phyloP scores from a whole-genome alignment of 1,140 invertebrate species.

The Euglossa dilemma region DNA sequence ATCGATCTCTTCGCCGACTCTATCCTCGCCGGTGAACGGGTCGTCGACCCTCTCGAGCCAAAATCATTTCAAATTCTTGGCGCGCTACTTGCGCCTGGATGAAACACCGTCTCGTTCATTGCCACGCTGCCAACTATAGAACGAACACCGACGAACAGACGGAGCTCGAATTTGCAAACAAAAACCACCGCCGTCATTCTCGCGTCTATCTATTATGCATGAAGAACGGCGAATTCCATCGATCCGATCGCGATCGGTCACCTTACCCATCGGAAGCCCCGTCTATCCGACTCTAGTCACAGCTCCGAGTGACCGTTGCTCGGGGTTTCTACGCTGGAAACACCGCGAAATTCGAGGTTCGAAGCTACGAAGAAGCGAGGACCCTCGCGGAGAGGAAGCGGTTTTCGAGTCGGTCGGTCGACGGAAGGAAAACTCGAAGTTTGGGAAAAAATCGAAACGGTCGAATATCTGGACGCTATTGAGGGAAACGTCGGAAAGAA shows the following conservation, averaged over 20 bases:
- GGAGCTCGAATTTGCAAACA: slow-evolving; percentile 38
- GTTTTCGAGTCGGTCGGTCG: no score
- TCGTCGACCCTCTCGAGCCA: slow-evolving; percentile 36
- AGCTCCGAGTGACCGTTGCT: no score
- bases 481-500: background rate
- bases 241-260: background rate
- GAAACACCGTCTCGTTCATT: slow-evolving; percentile 30
- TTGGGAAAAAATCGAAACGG: background rate
- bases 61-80: slow-evolving; percentile 58
- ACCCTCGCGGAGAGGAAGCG: no score
- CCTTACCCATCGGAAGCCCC: no score
- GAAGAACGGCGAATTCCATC: slow-evolving; percentile 6
- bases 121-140: slow-evolving; percentile 37
- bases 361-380: no score
- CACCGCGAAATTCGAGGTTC: no score
- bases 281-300: no score
- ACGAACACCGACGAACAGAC: background rate
- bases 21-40: slow-evolving; percentile 9
- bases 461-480: background rate
- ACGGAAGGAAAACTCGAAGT: no score
- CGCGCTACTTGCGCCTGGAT: slow-evolving; percentile 36
- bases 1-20: slow-evolving; percentile 22
- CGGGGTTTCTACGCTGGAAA: background rate
- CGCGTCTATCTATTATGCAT: slow-evolving; percentile 37
- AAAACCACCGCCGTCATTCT: slow-evolving; percentile 3